Percentiles rank a stretch among this genome's conserved stretches.
phyloP scores from a whole-genome alignment of 2,888 invertebrate species.

The Sycophila texana region DNA sequence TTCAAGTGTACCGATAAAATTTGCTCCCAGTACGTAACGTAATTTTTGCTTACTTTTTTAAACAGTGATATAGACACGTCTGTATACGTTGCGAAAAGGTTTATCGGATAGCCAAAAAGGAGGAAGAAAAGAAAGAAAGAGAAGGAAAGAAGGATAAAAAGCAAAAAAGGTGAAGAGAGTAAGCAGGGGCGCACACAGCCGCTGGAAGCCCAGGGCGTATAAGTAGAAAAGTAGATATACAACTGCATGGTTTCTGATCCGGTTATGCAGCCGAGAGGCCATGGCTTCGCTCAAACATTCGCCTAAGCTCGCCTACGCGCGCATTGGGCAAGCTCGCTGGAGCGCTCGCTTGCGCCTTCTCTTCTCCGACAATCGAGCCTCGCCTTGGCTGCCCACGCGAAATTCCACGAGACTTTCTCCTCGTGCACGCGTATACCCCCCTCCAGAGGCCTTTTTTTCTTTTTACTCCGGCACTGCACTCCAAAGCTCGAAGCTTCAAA shows the following conservation, averaged over 20 bases:
- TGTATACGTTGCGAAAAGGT: too few species aligned
- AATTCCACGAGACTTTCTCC: slow-evolving; percentile 59
- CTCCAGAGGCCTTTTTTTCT: background rate
- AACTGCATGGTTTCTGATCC: slow-evolving; percentile 76
- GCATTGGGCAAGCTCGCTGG: slow-evolving; percentile 21
- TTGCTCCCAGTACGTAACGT: too few species aligned
- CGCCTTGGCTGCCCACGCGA: slow-evolving; percentile 47
- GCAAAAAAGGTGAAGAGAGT: too few species aligned
- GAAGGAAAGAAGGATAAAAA: background rate
- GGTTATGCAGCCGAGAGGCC: slow-evolving; percentile 67
- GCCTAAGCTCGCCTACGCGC: background rate
- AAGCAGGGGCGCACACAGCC: background rate
- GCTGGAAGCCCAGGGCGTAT: slow-evolving; percentile 39
- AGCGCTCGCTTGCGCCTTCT: background rate
- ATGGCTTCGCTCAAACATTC: slow-evolving; percentile 68
- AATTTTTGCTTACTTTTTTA: too few species aligned
- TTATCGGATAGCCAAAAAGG: too few species aligned
- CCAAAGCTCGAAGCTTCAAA: background rate
- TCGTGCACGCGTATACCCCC: too few species aligned
- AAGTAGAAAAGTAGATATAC: slow-evolving; percentile 73
- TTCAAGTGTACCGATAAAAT: too few species aligned
- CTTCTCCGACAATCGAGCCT: slow-evolving; percentile 45
- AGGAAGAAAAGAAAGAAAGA: slow-evolving; percentile 5
- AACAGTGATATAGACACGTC: too few species aligned
- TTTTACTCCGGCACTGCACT: slow-evolving; percentile 16